A percentile compares a stretch with the other conserved stretches of the same genome.
Conservation (phyloP, 2,888 invertebrate species). For the Podabrus alpinus region DNA sequence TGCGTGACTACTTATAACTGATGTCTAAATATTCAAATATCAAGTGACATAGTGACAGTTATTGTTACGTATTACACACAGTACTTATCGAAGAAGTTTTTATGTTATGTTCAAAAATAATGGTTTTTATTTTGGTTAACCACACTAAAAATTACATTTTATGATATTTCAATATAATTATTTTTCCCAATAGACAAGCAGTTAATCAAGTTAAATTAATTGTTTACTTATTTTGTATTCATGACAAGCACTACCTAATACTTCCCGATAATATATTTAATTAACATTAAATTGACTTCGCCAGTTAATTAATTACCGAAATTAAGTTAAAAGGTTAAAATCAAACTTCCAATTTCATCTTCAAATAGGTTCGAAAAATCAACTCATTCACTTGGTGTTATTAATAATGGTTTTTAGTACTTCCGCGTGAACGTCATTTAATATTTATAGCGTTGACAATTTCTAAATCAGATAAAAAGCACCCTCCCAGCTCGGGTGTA, state of each 20-base stretch:
- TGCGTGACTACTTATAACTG: constrained; percentile 31
- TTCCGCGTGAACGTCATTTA: constrained; percentile 34
- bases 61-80: constrained; percentile 41
- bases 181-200: neutral
- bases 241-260: no score
- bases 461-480: constrained; percentile 41
- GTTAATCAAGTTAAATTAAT: neutral
- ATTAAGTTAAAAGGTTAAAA: neutral
- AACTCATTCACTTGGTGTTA: constrained; percentile 13
- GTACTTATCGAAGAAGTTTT: constrained; percentile 10
- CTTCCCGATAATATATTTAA: no score
- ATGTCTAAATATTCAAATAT: constrained; percentile 45
- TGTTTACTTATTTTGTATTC: neutral
- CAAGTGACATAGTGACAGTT: constrained; percentile 43
- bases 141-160: constrained; percentile 6
- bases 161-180: neutral
- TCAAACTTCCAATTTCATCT: no score
- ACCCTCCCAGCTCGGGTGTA: constrained; percentile 30
- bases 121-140: constrained; percentile 9
- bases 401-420: constrained; percentile 32
- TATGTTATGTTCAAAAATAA: constrained; percentile 15
- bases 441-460: constrained; percentile 38
- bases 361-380: neutral
- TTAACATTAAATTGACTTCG: neutral
- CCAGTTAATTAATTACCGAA: neutral